Base-by-base conservation (phyloP, 2,888 invertebrate species). In the Aporophyla lueneburgensis region DNA sequence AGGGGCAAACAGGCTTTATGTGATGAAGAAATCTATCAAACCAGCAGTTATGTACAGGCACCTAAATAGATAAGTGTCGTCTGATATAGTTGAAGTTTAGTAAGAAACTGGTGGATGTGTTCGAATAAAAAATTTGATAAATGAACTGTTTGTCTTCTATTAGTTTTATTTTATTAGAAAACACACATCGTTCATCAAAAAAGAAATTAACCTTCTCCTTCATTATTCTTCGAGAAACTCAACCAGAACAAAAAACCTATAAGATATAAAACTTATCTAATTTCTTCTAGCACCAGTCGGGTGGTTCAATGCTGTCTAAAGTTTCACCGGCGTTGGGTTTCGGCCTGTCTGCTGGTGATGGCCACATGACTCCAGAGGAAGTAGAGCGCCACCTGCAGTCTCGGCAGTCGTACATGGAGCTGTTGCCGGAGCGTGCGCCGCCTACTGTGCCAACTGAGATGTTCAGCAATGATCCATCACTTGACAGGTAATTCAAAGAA, bases 401-500 rank as follows among this genome's bases (percentile, higher is more conserved):
- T 21, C 97, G 98, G 24, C 98, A 98, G 89, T 98, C 98, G 43
- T 98, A 98, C 92, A 95, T 98, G 95, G 98, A 98, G 93, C 95
- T 98, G 82, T 97, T 98, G 83, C 98, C 98, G 3, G 99, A 99
- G 93, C 97, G 98, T 87, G 98, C 99, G 51, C 98, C 99, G 0
- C 98, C 98, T 1, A 98, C 99, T 19, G 98, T 99, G 49, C 99
- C 99, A 7, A 98, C 98, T 59, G 99, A 99, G 95, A 99, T 99
- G 98, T 99, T 99, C 92, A 99, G 99, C 94, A 99, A 99, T 94
- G 99, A 99, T 90, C 98, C 98, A 71, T 99, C 99, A 2, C 95
- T 98, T 67, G 98, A 98, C 93, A 98, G 98, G 98, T 98, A 95
- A 89, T 33, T 62, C 7, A 21, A 21, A 27, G 9, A 27, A 67